phyloP scores from a whole-genome alignment of 30 jellyfish, hydroid and myxozoan genomes.

The Morbakka virulenta region DNA sequence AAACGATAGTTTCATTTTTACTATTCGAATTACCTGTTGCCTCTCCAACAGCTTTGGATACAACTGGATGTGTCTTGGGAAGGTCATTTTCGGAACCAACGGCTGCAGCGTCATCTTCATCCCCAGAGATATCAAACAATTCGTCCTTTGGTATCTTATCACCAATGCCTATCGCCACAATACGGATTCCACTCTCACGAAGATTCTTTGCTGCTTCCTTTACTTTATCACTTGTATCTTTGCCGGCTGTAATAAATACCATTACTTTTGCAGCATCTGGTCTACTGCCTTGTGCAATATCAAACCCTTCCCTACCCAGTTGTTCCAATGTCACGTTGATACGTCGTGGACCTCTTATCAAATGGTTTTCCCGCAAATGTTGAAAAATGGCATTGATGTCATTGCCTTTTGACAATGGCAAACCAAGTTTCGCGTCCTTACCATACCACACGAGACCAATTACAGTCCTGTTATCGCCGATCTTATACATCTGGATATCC shows the following conservation, averaged over 20 bases:
- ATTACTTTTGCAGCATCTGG: constrained; percentile 28
- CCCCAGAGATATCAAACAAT: no score
- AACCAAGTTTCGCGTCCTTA: not conserved
- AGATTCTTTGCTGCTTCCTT: not conserved
- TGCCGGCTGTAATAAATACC: constrained; percentile 24
- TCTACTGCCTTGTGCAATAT: constrained; percentile 4
- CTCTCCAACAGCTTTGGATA: no score
- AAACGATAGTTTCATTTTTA: no score
- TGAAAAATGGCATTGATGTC: not conserved
- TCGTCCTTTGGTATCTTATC: not conserved
- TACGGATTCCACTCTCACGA: not conserved
- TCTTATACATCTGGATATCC: not conserved
- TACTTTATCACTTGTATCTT: constrained; percentile 10
- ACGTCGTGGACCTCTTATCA: constrained; percentile 14
- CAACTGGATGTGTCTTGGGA: no score
- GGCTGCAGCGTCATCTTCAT: no score
- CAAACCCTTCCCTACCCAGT: not conserved
- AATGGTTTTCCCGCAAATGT: not conserved
- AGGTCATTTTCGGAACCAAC: no score
- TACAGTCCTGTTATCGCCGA: not conserved
- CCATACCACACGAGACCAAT: constrained; percentile 17
- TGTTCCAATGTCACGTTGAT: not conserved
- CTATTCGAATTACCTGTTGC: no score
- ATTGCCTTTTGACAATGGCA: constrained; percentile 12
- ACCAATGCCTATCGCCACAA: not conserved